Evolutionary conservation across 2,888 invertebrate species (phyloP).

Genomic region (Pterostichus madidus): DNA sequence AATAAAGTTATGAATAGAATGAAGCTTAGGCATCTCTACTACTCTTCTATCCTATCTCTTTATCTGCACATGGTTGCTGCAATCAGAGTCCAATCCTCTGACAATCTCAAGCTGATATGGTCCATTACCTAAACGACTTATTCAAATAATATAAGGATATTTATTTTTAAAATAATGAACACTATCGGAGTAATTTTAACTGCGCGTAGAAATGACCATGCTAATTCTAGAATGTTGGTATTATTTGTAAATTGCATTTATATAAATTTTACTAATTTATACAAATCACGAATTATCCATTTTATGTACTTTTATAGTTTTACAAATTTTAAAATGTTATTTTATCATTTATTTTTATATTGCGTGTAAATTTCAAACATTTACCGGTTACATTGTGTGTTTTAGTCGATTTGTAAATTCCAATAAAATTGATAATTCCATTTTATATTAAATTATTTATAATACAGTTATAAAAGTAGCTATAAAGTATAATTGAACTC

Average conservation of each 20-base stretch:
- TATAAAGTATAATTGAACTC: constrained; percentile 15
- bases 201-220: constrained; percentile 32
- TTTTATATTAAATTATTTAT: constrained; percentile 60
- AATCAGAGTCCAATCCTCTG: constrained; percentile 50
- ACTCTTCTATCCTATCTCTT: constrained; percentile 26
- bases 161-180: constrained; percentile 54
- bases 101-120: constrained; percentile 56
- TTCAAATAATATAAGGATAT: constrained; percentile 40
- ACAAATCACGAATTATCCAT: constrained; percentile 23
- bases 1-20: constrained; percentile 70
- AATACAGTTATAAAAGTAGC: constrained; percentile 33
- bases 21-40: constrained; percentile 50
- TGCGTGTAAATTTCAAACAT: constrained; percentile 40
- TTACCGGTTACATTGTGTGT: constrained; percentile 10
- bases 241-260: constrained; percentile 40
- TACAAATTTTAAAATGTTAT: constrained; percentile 45
- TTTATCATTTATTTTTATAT: constrained; percentile 30
- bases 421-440: constrained; percentile 42
- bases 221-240: constrained; percentile 12
- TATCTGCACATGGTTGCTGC: constrained; percentile 25
- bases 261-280: constrained; percentile 22
- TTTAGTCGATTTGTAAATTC: constrained; percentile 40
- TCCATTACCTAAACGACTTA: constrained; percentile 59
- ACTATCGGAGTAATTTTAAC: constrained; percentile 14
- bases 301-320: constrained; percentile 51